phyloP scores from a whole-genome alignment of 1,140 invertebrate genomes.

The Cotesia typhae region DNA sequence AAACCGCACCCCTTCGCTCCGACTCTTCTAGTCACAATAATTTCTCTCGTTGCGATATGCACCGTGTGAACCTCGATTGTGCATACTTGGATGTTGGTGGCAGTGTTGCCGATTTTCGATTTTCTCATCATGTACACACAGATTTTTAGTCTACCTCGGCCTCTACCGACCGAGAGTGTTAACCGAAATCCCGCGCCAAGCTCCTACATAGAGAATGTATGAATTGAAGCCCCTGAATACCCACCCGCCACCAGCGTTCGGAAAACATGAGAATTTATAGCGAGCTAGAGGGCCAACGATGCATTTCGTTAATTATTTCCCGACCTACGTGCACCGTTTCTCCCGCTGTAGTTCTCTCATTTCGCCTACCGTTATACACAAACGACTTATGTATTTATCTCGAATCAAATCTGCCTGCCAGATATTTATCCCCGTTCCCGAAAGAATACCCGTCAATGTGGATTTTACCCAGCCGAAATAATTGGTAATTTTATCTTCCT shows the following conservation, averaged over 20 bases:
- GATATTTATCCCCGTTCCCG: too few species aligned
- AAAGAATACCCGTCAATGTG: too few species aligned
- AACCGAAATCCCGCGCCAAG: background rate
- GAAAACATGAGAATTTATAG: slow-evolving; percentile 53
- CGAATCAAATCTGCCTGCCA: too few species aligned
- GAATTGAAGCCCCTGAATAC: slow-evolving; percentile 22
- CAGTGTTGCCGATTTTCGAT: slow-evolving; percentile 20
- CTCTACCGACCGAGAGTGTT: slow-evolving; percentile 10
- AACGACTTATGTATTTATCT: too few species aligned
- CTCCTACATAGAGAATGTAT: slow-evolving; percentile 13
- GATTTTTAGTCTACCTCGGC: slow-evolving; percentile 16
- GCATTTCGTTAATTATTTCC: slow-evolving; percentile 56
- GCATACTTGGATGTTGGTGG: slow-evolving; percentile 3
- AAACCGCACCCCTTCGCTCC: background rate
- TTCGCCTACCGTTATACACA: too few species aligned
- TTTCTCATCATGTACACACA: background rate
- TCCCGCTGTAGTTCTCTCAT: slow-evolving; percentile 1
- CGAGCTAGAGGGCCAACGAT: slow-evolving; percentile 43
- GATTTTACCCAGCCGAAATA: too few species aligned
- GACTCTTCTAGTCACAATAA: slow-evolving; percentile 47
- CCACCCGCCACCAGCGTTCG: slow-evolving; percentile 50
- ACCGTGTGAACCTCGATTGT: slow-evolving; percentile 16
- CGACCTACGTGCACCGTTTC: slow-evolving; percentile 37
- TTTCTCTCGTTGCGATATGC: slow-evolving; percentile 36
- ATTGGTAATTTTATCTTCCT: too few species aligned